Conservation (phyloP, 53 echinoderm and acorn worm genomes). For the Apostichopus leukothele region DNA sequence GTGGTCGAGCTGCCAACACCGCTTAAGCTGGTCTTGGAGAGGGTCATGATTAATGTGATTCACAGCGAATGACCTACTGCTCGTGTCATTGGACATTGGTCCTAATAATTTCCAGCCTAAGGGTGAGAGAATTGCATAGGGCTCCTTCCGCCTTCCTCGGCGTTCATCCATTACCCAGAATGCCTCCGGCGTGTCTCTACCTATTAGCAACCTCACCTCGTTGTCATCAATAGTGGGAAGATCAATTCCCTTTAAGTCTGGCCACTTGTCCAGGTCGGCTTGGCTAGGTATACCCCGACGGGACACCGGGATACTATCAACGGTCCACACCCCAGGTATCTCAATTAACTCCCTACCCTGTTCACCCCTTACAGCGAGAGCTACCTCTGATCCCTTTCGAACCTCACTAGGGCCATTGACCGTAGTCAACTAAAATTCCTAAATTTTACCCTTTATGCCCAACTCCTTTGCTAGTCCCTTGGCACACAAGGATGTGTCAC, state of each 20-base stretch:
- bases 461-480: slow-evolving; percentile 30
- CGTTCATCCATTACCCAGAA: slow-evolving; percentile 61
- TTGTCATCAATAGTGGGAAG: too few relatives aligned
- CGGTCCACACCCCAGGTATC: slow-evolving; percentile 32
- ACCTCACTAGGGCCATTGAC: slow-evolving; percentile 2
- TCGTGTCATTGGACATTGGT: background rate
- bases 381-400: background rate
- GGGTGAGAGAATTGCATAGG: slow-evolving; percentile 53
- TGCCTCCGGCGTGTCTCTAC: too few relatives aligned
- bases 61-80: background rate
- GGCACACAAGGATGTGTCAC: slow-evolving; percentile 48
- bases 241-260: too few relatives aligned
- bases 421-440: slow-evolving; percentile 42
- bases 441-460: slow-evolving; percentile 22
- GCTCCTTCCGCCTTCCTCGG: slow-evolving; percentile 56
- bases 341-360: background rate
- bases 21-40: slow-evolving; percentile 41
- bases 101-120: slow-evolving; percentile 55
- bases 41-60: slow-evolving; percentile 12
- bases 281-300: slow-evolving; percentile 48
- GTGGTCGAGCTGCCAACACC: slow-evolving; percentile 52
- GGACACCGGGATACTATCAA: slow-evolving; percentile 27
- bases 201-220: too few relatives aligned
- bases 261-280: slow-evolving; percentile 10
- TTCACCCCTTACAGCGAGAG: slow-evolving; percentile 10